Conservation (phyloP, 2,888 invertebrate species). For the Dicranocentrus wangi region DNA sequence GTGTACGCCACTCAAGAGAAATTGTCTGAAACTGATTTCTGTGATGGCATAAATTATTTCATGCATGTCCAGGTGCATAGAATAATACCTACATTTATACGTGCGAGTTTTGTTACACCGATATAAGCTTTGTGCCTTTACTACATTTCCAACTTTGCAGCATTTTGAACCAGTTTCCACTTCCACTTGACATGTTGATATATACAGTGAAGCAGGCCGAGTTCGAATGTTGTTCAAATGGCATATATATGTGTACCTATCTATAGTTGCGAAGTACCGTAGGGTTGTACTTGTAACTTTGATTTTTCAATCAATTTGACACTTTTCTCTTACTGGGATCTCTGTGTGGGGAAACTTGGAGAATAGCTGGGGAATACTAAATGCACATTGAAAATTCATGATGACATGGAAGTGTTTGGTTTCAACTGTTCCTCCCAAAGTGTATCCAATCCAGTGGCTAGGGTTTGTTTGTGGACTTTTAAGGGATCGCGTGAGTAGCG, state of each 20-base stretch:
- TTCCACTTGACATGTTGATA: too few species aligned
- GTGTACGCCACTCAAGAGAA: not conserved
- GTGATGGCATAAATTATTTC: not conserved
- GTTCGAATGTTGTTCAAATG: too few species aligned
- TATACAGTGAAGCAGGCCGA: too few species aligned
- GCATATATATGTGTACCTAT: too few species aligned
- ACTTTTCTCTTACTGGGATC: conserved; percentile 1
- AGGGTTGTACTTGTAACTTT: conserved; percentile 11
- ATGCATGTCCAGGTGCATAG: not conserved
- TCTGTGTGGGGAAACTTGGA: not conserved
- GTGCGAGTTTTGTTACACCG: not conserved
- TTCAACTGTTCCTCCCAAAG: conserved; percentile 34
- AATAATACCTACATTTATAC: too few species aligned
- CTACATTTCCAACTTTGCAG: too few species aligned
- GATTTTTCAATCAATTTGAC: conserved; percentile 14
- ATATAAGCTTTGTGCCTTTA: not conserved
- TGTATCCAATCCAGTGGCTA: not conserved
- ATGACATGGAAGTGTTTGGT: conserved; percentile 25
- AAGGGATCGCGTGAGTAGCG: conserved; percentile 2
- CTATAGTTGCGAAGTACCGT: too few species aligned
- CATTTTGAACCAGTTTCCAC: too few species aligned
- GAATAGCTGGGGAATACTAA: not conserved
- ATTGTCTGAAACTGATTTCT: conserved; percentile 6
- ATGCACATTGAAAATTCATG: conserved; percentile 47
- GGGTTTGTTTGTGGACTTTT: conserved; percentile 10